A percentile compares a stretch with the other conserved stretches of the same genome.
Evolutionary conservation across 2,113 vertebrate species (phyloP).

Genomic region (Phylloscopus trochiloides): DNA sequence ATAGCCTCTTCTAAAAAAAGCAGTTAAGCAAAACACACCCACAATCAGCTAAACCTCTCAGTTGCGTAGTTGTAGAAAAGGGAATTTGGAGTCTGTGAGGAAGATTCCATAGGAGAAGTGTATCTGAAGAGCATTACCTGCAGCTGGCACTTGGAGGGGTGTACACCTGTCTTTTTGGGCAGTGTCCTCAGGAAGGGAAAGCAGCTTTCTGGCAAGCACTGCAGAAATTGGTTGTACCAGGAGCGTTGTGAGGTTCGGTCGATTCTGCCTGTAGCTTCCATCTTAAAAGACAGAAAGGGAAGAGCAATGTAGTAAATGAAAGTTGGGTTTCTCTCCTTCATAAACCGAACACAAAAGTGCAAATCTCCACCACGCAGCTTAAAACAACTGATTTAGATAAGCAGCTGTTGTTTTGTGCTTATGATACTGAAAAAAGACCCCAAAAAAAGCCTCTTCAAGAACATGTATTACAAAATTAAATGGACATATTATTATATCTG

Average conservation of each 20-base stretch:
- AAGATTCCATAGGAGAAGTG: neutral
- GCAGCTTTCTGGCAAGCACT: slow-evolving; percentile 77
- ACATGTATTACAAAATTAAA: neutral
- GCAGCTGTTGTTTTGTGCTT: neutral
- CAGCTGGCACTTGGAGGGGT: slow-evolving; percentile 72
- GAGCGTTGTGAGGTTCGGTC: slow-evolving; percentile 77
- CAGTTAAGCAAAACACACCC: neutral
- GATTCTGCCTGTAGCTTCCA: slow-evolving; percentile 75
- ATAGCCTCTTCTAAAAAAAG: neutral
- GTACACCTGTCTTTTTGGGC: slow-evolving; percentile 63
- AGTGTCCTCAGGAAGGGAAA: slow-evolving; percentile 56
- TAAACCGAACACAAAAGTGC: neutral
- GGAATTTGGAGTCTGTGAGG: neutral
- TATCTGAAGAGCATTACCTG: slow-evolving; percentile 73
- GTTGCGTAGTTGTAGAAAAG: fast-evolving
- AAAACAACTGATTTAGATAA: neutral
- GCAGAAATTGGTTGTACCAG: slow-evolving; percentile 90
- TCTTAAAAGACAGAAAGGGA: slow-evolving; percentile 46
- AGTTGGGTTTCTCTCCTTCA: neutral
- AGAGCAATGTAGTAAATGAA: neutral
- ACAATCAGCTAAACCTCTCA: neutral
- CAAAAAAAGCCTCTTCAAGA: neutral
- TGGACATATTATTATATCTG: fast-evolving
- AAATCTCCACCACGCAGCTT: neutral
- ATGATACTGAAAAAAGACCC: neutral